A percentile compares a stretch with the other conserved stretches of the same genome.
Evolutionary conservation across 1,140 invertebrate genomes (phyloP).

Genomic region (Adoxophyes honmai): DNA sequence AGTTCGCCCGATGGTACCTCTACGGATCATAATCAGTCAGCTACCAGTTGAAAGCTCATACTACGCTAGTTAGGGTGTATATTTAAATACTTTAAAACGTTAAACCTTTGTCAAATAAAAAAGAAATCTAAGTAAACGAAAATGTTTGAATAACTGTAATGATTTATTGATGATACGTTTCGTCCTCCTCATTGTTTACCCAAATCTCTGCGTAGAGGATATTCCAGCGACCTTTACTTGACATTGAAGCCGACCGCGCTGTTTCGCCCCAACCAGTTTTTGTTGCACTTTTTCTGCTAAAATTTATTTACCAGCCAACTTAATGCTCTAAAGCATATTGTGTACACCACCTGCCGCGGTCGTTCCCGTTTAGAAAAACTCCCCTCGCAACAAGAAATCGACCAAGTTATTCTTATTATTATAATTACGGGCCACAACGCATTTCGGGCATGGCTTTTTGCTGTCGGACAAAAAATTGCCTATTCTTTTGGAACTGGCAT

Average conservation of each 20-base stretch:
- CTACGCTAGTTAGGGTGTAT: too few species aligned
- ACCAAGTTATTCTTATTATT: slow-evolving; percentile 70
- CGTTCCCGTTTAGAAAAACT: slow-evolving; percentile 70
- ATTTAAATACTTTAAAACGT: too few species aligned
- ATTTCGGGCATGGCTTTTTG: slow-evolving; percentile 57
- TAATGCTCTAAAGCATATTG: slow-evolving; percentile 25
- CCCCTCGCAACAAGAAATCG: slow-evolving; percentile 66
- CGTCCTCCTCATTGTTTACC: background rate
- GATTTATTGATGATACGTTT: slow-evolving; percentile 4
- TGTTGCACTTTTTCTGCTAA: slow-evolving; percentile 57
- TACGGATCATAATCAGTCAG: too few species aligned
- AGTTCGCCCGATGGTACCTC: too few species aligned
- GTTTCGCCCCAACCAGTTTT: slow-evolving; percentile 51
- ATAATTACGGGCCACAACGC: slow-evolving; percentile 70
- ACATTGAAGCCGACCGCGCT: slow-evolving; percentile 46
- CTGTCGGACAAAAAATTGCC: slow-evolving; percentile 53
- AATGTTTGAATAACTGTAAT: background rate
- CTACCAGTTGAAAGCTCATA: too few species aligned
- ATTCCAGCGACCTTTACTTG: slow-evolving; percentile 60
- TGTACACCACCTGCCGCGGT: slow-evolving; percentile 72
- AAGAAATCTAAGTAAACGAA: too few species aligned
- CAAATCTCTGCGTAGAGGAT: slow-evolving; percentile 17
- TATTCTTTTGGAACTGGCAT: slow-evolving; percentile 56
- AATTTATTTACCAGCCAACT: slow-evolving; percentile 62
- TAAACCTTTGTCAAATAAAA: too few species aligned